Evolutionary conservation across 2,113 vertebrate species (phyloP).

Genomic region (Sminthopsis crassicaudata): DNA sequence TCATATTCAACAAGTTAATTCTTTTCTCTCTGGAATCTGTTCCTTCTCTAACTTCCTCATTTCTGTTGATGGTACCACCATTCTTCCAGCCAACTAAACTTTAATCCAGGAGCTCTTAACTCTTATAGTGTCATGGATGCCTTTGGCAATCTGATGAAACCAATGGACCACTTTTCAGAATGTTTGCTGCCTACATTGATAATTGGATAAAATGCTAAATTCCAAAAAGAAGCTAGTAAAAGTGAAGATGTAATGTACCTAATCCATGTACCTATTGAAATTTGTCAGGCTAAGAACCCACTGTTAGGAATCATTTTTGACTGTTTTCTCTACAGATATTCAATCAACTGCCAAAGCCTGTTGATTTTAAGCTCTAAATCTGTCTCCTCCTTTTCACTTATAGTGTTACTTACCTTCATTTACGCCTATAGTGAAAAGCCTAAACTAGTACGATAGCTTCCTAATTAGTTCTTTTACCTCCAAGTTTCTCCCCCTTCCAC

Average conservation of each 20-base stretch:
- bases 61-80: background rate
- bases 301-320: background rate
- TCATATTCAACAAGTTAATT: background rate
- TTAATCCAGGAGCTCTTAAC: background rate
- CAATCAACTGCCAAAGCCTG: background rate
- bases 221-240: background rate
- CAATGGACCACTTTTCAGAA: background rate
- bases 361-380: background rate
- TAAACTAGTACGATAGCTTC: background rate
- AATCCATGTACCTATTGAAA: background rate
- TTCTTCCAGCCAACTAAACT: background rate
- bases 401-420: background rate
- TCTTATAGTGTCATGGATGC: background rate
- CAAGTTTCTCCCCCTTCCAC: background rate
- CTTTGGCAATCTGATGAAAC: background rate
- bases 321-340: background rate
- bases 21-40: background rate
- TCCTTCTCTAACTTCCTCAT: background rate
- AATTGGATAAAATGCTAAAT: background rate
- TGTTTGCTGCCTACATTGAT: background rate
- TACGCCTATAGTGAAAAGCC: background rate
- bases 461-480: background rate
- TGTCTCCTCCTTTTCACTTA: background rate
- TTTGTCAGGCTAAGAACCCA: background rate
- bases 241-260: constrained; percentile 3